Percentiles rank a stretch among this genome's conserved stretches.
Conservation (phyloP, 2,888 invertebrate genomes). For the Sphecodes monilicornis region DNA sequence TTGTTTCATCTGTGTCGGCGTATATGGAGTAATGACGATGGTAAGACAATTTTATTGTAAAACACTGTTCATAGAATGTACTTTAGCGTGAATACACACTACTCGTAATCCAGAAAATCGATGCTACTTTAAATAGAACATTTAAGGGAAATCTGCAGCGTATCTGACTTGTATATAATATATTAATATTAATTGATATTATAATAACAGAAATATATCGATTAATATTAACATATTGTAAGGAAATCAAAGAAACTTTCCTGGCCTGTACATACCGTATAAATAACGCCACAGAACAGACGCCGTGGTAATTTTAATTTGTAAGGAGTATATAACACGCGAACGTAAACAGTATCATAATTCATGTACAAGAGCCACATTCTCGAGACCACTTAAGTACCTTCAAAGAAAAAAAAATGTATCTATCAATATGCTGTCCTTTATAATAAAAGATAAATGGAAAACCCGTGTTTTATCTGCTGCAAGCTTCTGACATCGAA, state of each 20-base stretch:
- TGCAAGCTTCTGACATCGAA: not conserved
- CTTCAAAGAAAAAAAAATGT: conserved; percentile 65
- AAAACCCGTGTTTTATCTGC: not conserved
- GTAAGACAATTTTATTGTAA: conserved; percentile 8
- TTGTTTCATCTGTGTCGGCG: conserved; percentile 3
- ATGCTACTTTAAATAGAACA: conserved; percentile 27
- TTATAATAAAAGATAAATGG: conserved; percentile 73
- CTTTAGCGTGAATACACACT: conserved; percentile 4
- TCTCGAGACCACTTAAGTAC: conserved; percentile 74
- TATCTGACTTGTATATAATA: conserved; percentile 17
- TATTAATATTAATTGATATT: conserved; percentile 1
- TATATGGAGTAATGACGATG: conserved; percentile 25
- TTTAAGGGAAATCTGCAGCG: not conserved
- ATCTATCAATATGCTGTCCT: conserved; percentile 77
- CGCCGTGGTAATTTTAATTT: conserved; percentile 60
- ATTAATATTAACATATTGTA: not conserved
- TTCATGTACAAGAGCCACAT: conserved; percentile 68
- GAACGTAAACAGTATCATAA: conserved; percentile 57
- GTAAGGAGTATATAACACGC: conserved; percentile 55
- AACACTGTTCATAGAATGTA: conserved; percentile 27
- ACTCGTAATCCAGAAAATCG: conserved; percentile 16
- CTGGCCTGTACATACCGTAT: conserved; percentile 73
- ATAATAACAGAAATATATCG: not conserved
- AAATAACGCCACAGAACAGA: conserved; percentile 57
- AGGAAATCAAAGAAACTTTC: conserved; percentile 24